phyloP scores from a whole-genome alignment of 2,113 vertebrate genomes.

The Anarrhichthys ocellatus region DNA sequence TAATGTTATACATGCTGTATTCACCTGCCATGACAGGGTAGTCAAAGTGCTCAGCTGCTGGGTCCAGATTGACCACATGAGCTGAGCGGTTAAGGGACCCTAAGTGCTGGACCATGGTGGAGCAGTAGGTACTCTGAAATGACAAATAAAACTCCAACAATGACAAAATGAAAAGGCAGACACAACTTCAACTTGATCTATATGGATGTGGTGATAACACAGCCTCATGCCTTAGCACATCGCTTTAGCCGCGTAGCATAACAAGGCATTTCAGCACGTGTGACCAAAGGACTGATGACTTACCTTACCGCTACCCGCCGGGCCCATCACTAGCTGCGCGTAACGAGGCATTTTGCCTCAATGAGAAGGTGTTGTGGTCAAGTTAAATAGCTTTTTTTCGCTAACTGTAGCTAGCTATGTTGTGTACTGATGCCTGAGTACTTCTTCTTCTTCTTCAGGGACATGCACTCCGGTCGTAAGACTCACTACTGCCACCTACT shows the following conservation, averaged over 20 bases:
- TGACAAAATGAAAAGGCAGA: not conserved
- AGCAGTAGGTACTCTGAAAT: slow-evolving; percentile 95
- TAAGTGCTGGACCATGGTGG: slow-evolving; percentile 92
- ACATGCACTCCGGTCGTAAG: no score
- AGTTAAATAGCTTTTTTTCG: not conserved
- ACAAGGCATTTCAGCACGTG: not conserved
- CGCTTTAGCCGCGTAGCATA: slow-evolving; percentile 34
- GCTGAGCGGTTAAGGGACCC: slow-evolving; percentile 89
- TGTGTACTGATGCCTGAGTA: accelerated
- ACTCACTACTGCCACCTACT: slow-evolving; percentile 25
- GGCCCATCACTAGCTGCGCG: slow-evolving; percentile 96
- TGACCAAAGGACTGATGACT: not conserved
- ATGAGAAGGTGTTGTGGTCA: not conserved
- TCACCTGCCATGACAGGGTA: slow-evolving; percentile 95
- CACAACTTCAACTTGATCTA: not conserved
- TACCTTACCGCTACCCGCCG: slow-evolving; percentile 98
- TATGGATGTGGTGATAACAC: not conserved
- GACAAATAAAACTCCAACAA: not conserved
- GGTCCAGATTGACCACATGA: slow-evolving; percentile 96
- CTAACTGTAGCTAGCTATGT: not conserved
- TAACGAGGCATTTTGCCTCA: slow-evolving; percentile 89
- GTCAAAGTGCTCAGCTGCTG: slow-evolving; percentile 92
- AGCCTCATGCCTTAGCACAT: slow-evolving; percentile 38
- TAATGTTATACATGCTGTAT: not conserved
- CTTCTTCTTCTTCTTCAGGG: not conserved